phyloP scores from a whole-genome alignment of 2,797 vertebrate species.

The Danio kyathit region DNA sequence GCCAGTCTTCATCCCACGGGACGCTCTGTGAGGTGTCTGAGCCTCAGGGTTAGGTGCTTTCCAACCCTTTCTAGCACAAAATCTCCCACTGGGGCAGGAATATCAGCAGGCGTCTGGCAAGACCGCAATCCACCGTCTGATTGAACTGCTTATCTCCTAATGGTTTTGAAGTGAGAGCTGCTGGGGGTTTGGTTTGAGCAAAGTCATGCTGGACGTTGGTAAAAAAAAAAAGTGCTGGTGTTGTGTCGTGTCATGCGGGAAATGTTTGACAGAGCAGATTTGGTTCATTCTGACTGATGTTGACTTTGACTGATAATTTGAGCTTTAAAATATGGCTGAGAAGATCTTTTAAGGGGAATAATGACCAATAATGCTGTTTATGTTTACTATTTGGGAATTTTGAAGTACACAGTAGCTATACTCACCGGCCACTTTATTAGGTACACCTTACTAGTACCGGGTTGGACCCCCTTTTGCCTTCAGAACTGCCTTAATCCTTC shows the following conservation, averaged over 20 bases:
- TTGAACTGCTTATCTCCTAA: constrained; percentile 43
- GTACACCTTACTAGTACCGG: too few relatives aligned
- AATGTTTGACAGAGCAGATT: constrained; percentile 10
- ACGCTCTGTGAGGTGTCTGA: constrained; percentile 32
- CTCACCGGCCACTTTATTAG: too few relatives aligned
- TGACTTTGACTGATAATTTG: not conserved
- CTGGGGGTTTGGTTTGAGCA: not conserved
- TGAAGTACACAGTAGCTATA: too few relatives aligned
- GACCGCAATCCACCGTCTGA: constrained; percentile 32
- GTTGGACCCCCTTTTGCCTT: too few relatives aligned
- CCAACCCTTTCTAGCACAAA: constrained; percentile 37
- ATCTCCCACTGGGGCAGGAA: constrained; percentile 27
- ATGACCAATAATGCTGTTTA: not conserved
- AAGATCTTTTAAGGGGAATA: not conserved
- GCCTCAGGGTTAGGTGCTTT: constrained; percentile 7
- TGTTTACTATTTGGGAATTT: too few relatives aligned
- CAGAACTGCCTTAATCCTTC: too few relatives aligned
- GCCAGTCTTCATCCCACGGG: constrained; percentile 46
- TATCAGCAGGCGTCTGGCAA: constrained; percentile 22
- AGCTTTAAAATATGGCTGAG: not conserved
- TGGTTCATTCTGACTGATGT: not conserved
- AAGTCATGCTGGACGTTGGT: not conserved
- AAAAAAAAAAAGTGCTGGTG: not conserved
- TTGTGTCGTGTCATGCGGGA: not conserved
- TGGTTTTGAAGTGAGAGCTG: constrained; percentile 21